Percentiles rank a stretch among this genome's conserved stretches.
phyloP scores from a whole-genome alignment of 2,797 vertebrate genomes.

The Oryzias sinensis region DNA sequence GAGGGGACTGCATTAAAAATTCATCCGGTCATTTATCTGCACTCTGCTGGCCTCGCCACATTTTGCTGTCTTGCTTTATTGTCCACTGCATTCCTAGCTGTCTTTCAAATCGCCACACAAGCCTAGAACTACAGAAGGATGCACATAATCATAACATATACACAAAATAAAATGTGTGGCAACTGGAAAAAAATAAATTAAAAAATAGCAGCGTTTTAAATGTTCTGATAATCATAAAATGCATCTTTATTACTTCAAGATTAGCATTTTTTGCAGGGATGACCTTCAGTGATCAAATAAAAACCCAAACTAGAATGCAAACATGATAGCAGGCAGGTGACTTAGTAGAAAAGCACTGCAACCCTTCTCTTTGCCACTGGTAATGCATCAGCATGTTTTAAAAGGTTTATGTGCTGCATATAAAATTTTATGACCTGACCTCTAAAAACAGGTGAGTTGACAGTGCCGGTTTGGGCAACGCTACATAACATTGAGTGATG shows the following conservation, averaged over 20 bases:
- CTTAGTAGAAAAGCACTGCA: slow-evolving; percentile 13
- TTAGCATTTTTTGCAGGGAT: slow-evolving; percentile 9
- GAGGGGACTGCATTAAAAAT: slow-evolving; percentile 71
- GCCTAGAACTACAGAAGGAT: slow-evolving; percentile 3
- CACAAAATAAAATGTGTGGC: slow-evolving; percentile 2
- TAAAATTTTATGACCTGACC: slow-evolving; percentile 31
- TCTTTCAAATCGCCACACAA: slow-evolving; percentile 42
- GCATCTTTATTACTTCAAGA: slow-evolving; percentile 18
- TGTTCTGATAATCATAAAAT: slow-evolving; percentile 5
- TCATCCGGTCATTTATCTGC: slow-evolving; percentile 73
- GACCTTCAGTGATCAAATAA: slow-evolving; percentile 23
- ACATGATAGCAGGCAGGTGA: slow-evolving; percentile 24
- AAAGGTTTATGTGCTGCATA: slow-evolving; percentile 34
- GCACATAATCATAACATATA: slow-evolving; percentile 24
- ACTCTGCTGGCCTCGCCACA: slow-evolving; percentile 51
- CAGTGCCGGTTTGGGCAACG: slow-evolving; percentile 17
- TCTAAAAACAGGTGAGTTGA: slow-evolving; percentile 40
- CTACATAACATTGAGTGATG: not conserved
- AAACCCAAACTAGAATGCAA: not conserved
- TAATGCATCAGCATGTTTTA: slow-evolving; percentile 27
- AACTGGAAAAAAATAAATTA: slow-evolving; percentile 5
- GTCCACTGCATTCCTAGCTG: slow-evolving; percentile 23
- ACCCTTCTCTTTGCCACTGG: slow-evolving; percentile 7
- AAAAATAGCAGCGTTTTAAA: not conserved
- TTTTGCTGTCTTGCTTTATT: slow-evolving; percentile 54